Conservation (phyloP, 2,797 vertebrate genomes). For the Xenopus petersii region DNA sequence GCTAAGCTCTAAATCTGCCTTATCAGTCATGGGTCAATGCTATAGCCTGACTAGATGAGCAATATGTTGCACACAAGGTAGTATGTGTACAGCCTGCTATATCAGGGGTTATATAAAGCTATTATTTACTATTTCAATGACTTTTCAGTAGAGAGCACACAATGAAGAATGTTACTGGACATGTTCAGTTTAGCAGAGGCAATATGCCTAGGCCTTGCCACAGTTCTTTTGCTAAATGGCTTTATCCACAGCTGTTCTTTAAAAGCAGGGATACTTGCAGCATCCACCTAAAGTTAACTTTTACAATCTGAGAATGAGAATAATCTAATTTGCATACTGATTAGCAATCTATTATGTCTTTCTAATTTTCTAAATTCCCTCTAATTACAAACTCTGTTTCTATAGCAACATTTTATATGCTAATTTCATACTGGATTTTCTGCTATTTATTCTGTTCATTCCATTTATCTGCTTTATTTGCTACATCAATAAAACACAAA, state of each 20-base stretch:
- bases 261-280: constrained; percentile 17
- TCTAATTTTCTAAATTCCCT: constrained; percentile 55
- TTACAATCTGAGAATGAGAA: constrained; percentile 47
- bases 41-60: no score
- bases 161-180: no score
- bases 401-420: constrained; percentile 57
- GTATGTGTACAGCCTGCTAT: no score
- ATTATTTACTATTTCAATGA: no score
- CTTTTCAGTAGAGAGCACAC: no score
- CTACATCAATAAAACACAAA: constrained; percentile 56
- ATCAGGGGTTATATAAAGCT: no score
- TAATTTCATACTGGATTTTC: constrained; percentile 58
- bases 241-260: neutral
- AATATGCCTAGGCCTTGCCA: no score
- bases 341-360: constrained; percentile 56
- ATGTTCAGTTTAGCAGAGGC: no score
- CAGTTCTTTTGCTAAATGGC: no score
- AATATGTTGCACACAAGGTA: no score
- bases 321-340: constrained; percentile 53
- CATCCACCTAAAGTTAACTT: constrained; percentile 33
- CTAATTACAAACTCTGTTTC: constrained; percentile 59
- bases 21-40: no score
- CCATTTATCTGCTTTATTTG: constrained; percentile 58
- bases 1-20: no score
- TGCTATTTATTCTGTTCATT: constrained; percentile 50